Evolutionary conservation across 2,888 invertebrate genomes (phyloP).

Genomic region (Hanleya hanleyi): DNA sequence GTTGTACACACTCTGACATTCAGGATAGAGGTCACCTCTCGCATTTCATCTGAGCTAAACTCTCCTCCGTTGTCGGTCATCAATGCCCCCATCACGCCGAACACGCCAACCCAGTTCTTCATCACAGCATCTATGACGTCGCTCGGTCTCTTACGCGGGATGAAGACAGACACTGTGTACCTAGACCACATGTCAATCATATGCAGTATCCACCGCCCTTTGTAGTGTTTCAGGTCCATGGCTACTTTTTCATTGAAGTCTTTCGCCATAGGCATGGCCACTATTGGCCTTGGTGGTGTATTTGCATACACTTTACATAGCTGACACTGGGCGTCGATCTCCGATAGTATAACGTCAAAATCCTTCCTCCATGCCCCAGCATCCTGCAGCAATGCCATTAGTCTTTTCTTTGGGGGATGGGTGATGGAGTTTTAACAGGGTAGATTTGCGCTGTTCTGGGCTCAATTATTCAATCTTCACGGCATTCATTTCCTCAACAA

Average conservation of each 20-base stretch:
- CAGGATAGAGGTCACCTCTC: slow-evolving; percentile 17
- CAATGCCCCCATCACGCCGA: too few relatives aligned
- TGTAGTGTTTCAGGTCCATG: too few relatives aligned
- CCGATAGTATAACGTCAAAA: not conserved
- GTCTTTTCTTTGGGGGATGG: slow-evolving; percentile 27
- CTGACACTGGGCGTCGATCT: slow-evolving; percentile 24
- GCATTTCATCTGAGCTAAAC: slow-evolving; percentile 34
- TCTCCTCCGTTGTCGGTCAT: too few relatives aligned
- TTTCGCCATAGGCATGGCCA: slow-evolving; percentile 23
- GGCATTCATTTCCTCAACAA: too few relatives aligned
- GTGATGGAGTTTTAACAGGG: too few relatives aligned
- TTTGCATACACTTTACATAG: slow-evolving; percentile 28
- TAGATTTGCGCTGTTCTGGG: too few relatives aligned
- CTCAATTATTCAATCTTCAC: too few relatives aligned
- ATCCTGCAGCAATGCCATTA: slow-evolving; percentile 28
- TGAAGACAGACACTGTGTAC: too few relatives aligned
- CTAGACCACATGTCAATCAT: too few relatives aligned
- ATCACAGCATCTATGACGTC: too few relatives aligned
- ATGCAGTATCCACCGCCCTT: slow-evolving; percentile 37
- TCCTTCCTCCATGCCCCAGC: slow-evolving; percentile 20
- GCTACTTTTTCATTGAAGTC: slow-evolving; percentile 34
- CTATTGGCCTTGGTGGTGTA: slow-evolving; percentile 28
- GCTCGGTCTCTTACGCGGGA: slow-evolving; percentile 22
- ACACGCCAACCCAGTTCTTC: too few relatives aligned
- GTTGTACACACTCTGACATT: slow-evolving; percentile 15